Percentiles rank a stretch among this genome's conserved stretches.
Conservation (phyloP, 1,140 invertebrate species). For the Trichogramma pretiosum region DNA sequence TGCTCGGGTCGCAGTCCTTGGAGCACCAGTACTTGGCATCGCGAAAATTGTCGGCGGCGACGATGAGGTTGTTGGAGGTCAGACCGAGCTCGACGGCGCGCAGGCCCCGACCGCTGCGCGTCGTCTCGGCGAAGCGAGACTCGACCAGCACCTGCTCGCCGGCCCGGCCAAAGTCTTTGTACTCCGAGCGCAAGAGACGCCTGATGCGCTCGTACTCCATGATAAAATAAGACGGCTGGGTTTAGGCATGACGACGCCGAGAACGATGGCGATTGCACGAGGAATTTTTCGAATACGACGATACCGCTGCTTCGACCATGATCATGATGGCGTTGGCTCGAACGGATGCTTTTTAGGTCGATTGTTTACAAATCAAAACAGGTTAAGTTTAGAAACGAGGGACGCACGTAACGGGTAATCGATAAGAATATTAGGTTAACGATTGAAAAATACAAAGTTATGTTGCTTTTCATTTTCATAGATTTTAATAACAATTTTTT, state of each 20-base stretch:
- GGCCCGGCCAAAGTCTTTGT: conserved; percentile 45
- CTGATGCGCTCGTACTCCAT: conserved; percentile 47
- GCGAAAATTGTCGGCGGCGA: conserved; percentile 46
- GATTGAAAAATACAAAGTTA: no score
- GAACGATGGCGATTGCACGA: conserved; percentile 5
- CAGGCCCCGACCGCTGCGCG: conserved; percentile 48
- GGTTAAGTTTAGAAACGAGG: no score
- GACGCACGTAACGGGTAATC: no score
- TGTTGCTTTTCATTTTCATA: no score
- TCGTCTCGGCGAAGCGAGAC: conserved; percentile 55
- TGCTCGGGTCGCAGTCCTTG: conserved; percentile 43
- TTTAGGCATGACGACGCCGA: neutral
- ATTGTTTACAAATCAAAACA: no score
- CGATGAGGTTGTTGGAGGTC: conserved; percentile 48
- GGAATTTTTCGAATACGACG: no score
- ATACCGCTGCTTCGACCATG: no score
- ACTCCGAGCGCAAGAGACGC: conserved; percentile 51
- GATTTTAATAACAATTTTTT: no score
- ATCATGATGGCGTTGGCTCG: no score
- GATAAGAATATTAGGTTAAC: no score
- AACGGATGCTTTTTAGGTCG: no score
- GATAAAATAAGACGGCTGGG: no score
- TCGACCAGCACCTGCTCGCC: conserved; percentile 50
- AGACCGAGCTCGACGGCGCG: conserved; percentile 51
- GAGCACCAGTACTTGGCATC: conserved; percentile 25